Evolutionary conservation across 2,888 invertebrate genomes (phyloP), one percentile per base, ranked within the genome.

Genomic region (Dermolepida albohirtum): DNA sequence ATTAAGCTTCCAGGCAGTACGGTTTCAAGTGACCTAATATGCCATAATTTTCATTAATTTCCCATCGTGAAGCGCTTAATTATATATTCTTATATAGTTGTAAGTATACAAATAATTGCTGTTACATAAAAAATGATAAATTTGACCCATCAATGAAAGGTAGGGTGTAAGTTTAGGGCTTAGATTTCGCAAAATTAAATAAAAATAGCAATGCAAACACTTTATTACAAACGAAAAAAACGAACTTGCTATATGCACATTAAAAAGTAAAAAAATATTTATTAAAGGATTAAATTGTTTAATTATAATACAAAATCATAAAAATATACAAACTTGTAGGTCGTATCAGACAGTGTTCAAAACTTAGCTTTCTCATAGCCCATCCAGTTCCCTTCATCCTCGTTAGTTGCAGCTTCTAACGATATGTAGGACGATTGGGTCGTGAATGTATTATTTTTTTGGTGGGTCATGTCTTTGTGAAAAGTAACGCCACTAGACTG

Each of bases 301-400:
- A 12, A 10, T 8, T 59, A 59, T 27, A 1, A 16, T 57, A 57
- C 29, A 59, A 59, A 44, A 59, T 29, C 29, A 44, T 44, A 59
- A 29, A 59, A 59, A 59, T 47, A 59, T 47, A 59, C 27, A 57
- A 57, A 41, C 7, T 11, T 43, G 14, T 34, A 2, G n/a, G 11
- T 41, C 49, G 8, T 22, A 0, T 34, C 16, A 41, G 4, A 11
- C n/a, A 65, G 11, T 16, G 47, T 47, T 77, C 75, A 84, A 79
- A 84, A 84, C 72, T 79, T 82, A 6, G 84, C 83, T 6, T 52
- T 67, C 47, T 82, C 81, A 69, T 75, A 82, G 52, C 83, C 83
- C 81, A 82, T 80, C 83, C 83, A 83, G 73, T 83, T 76, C 41
- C 80, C 82, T 59, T 76, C 78, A 59, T 74, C 73, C 10, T 73